A percentile compares a stretch with the other conserved stretches of the same genome.
These are phyloP conservation scores for Lithobates pipiens DNA, from an alignment of 2,797 vertebrate genomes.

Conservation along the genomic window DNA sequence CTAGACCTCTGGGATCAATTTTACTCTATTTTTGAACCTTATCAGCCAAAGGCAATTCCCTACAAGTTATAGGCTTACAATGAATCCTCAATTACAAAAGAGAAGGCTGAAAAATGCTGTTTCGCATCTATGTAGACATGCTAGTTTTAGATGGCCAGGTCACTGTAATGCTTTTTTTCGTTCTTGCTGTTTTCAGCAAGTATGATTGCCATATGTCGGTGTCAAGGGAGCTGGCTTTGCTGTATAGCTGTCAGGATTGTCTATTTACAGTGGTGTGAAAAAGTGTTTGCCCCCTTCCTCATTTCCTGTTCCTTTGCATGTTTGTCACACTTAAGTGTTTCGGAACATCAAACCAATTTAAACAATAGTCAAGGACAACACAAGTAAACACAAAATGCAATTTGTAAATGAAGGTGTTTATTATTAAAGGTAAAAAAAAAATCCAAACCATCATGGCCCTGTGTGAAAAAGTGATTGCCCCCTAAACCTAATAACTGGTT, in stretches of 20 bases:
- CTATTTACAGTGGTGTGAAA: no score
- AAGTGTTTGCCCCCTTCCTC: no score
- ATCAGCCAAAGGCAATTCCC: conserved; percentile 58
- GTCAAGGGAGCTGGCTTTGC: not conserved
- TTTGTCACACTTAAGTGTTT: no score
- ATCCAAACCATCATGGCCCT: no score
- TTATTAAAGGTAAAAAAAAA: no score
- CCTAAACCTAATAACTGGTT: no score
- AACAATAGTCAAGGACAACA: no score
- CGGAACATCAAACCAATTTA: no score
- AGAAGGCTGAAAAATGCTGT: conserved; percentile 1
- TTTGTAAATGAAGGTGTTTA: no score
- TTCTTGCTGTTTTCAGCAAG: not conserved
- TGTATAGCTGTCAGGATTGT: not conserved
- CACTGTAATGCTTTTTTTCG: not conserved
- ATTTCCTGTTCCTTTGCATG: no score
- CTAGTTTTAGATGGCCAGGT: not conserved
- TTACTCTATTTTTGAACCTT: conserved; percentile 61
- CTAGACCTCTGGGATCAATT: conserved; percentile 61
- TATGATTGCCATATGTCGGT: not conserved
- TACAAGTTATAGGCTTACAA: conserved; percentile 26
- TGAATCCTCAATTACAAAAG: conserved; percentile 20
- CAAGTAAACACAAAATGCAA: no score
- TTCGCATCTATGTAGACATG: not conserved
- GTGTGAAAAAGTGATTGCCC: no score